Percentiles rank a stretch among this genome's conserved stretches.
These are phyloP conservation scores for Habropoda laboriosa DNA, from an alignment of 1,140 invertebrate genomes.

Conservation along the genomic window DNA sequence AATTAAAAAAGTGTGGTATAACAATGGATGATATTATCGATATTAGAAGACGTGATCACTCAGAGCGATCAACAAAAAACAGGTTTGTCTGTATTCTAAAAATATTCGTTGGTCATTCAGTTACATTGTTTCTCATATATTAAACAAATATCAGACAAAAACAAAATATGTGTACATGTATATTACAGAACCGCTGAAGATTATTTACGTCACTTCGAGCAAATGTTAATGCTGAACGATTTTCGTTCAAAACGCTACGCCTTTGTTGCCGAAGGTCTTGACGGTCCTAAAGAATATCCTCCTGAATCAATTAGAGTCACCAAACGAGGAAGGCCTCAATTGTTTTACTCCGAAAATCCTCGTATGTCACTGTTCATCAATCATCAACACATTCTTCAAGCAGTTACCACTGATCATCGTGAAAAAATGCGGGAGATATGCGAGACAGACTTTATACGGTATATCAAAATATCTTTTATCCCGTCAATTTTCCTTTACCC, in stretches of 20 bases:
- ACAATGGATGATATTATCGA: conserved; percentile 69
- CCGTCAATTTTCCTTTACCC: conserved; percentile 37
- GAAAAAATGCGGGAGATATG: conserved; percentile 76
- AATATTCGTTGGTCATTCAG: not conserved
- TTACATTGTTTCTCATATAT: conserved; percentile 3
- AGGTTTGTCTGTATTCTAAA: conserved; percentile 60
- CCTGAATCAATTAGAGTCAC: conserved; percentile 73
- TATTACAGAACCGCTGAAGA: conserved; percentile 74
- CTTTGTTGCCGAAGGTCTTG: conserved; percentile 68
- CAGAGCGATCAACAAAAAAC: conserved; percentile 62
- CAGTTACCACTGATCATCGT: conserved; percentile 70
- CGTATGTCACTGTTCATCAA: conserved; percentile 67
- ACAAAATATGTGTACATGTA: not conserved
- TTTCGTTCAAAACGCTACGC: conserved; percentile 64
- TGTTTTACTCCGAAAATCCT: conserved; percentile 77
- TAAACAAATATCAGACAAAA: not conserved
- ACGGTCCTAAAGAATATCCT: conserved; percentile 74
- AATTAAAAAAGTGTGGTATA: conserved; percentile 71
- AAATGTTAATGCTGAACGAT: conserved; percentile 76
- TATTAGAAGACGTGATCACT: conserved; percentile 62
- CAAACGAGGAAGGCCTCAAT: conserved; percentile 65
- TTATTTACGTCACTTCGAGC: conserved; percentile 72
- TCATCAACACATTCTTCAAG: conserved; percentile 68
- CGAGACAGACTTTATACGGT: conserved; percentile 64
- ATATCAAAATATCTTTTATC: conserved; percentile 16